Conservation (phyloP, 1,140 invertebrate genomes). For the Orussus abietinus region DNA sequence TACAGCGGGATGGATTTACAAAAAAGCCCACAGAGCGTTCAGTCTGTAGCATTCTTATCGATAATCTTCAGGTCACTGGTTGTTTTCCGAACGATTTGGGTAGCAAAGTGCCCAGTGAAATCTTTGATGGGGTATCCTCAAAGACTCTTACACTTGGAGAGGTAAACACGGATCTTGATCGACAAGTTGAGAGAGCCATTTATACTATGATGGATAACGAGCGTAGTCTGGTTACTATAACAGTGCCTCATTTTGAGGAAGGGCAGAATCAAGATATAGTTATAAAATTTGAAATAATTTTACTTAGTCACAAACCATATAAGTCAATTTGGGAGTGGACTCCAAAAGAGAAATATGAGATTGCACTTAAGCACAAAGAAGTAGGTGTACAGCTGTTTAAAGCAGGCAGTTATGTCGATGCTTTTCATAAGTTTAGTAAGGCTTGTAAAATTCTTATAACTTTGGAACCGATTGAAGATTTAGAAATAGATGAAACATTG, state of each 20-base stretch:
- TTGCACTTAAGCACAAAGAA: slow-evolving; percentile 42
- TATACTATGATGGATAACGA: slow-evolving; percentile 40
- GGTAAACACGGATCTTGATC: slow-evolving; percentile 31
- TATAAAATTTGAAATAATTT: slow-evolving; percentile 28
- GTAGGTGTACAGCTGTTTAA: slow-evolving; percentile 49
- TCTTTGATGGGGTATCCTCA: slow-evolving; percentile 21
- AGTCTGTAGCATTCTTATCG: slow-evolving; percentile 29
- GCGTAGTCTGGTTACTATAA: slow-evolving; percentile 30
- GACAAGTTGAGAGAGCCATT: slow-evolving; percentile 39
- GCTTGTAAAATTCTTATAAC: slow-evolving; percentile 65
- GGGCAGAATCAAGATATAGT: slow-evolving; percentile 11
- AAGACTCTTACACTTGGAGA: slow-evolving; percentile 33
- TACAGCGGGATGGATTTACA: slow-evolving; percentile 26
- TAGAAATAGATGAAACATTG: slow-evolving; percentile 50
- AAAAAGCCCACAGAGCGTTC: slow-evolving; percentile 38
- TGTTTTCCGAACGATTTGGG: slow-evolving; percentile 17
- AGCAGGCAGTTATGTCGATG: slow-evolving; percentile 40
- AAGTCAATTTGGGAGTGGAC: slow-evolving; percentile 46
- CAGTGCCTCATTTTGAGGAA: slow-evolving; percentile 16
- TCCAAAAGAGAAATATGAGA: slow-evolving; percentile 45
- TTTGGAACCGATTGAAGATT: slow-evolving; percentile 56
- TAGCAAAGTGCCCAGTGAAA: slow-evolving; percentile 24
- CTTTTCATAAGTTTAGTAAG: slow-evolving; percentile 60
- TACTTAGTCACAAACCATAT: slow-evolving; percentile 25
- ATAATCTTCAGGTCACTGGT: slow-evolving; percentile 23